Conservation (phyloP, 2,113 vertebrate species). For the Catagonus wagneri region DNA sequence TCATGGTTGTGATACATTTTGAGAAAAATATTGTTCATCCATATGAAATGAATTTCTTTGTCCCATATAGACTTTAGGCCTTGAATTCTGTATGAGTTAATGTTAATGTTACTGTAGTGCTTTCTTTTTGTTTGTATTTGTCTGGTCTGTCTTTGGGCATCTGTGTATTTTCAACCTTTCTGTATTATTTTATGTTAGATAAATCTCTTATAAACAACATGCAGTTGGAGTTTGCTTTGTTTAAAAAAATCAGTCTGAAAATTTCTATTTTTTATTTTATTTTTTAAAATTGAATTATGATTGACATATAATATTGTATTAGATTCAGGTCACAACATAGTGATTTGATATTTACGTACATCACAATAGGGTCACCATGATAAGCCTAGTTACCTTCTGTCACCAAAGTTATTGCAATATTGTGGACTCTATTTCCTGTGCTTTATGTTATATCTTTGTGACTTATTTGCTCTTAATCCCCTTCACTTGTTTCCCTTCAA, state of each 20-base stretch:
- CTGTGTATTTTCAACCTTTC: constrained; percentile 7
- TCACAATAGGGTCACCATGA: background rate
- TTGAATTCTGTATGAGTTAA: background rate
- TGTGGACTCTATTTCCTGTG: background rate
- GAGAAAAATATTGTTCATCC: background rate
- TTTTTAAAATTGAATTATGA: background rate
- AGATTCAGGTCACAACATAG: background rate
- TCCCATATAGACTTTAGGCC: background rate
- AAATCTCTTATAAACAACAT: background rate
- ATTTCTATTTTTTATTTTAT: background rate
- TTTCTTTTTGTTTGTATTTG: constrained; percentile 46
- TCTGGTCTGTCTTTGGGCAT: background rate
- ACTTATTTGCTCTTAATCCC: background rate
- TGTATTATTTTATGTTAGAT: constrained; percentile 1
- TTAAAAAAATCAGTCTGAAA: background rate
- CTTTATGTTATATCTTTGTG: background rate
- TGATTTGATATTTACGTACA: background rate
- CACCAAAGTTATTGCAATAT: background rate
- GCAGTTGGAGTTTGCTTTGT: background rate
- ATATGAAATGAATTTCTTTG: background rate
- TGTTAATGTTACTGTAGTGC: background rate
- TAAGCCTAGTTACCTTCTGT: background rate
- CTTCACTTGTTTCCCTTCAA: background rate
- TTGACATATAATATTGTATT: background rate
- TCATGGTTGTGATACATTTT: background rate